These are phyloP conservation scores for Acrobasis repandana DNA, from an alignment of 2,888 invertebrate genomes.

Conservation along the genomic window DNA sequence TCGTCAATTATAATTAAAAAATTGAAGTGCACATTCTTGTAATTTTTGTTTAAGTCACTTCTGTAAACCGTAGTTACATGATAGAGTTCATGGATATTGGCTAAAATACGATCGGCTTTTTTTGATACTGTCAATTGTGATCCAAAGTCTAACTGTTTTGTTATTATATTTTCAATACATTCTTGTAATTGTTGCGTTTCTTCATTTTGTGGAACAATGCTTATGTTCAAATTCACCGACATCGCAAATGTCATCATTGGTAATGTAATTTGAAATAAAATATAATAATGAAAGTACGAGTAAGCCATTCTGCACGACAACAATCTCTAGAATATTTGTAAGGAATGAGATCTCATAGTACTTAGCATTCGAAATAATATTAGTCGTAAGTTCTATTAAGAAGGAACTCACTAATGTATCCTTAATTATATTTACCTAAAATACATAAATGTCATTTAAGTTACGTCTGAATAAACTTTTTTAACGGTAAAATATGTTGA, in stretches of 20 bases:
- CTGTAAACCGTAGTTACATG: background rate
- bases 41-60: background rate
- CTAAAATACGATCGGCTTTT: background rate
- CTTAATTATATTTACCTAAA: constrained; percentile 6
- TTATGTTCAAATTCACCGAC: background rate
- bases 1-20: background rate
- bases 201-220: background rate
- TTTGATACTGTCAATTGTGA: background rate
- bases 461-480: background rate
- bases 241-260: background rate
- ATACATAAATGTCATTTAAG: background rate
- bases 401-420: background rate
- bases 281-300: background rate
- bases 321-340: background rate
- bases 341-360: background rate
- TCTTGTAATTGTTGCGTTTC: background rate
- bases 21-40: background rate
- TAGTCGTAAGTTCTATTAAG: too few species aligned
- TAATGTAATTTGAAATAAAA: background rate
- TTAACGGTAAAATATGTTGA: too few species aligned
- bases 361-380: too few species aligned
- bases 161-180: background rate
- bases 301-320: background rate
- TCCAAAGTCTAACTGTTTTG: constrained; percentile 3
- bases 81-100: constrained; percentile 8